Conservation (phyloP, 2,797 vertebrate species). For the Dryobates pubescens region DNA sequence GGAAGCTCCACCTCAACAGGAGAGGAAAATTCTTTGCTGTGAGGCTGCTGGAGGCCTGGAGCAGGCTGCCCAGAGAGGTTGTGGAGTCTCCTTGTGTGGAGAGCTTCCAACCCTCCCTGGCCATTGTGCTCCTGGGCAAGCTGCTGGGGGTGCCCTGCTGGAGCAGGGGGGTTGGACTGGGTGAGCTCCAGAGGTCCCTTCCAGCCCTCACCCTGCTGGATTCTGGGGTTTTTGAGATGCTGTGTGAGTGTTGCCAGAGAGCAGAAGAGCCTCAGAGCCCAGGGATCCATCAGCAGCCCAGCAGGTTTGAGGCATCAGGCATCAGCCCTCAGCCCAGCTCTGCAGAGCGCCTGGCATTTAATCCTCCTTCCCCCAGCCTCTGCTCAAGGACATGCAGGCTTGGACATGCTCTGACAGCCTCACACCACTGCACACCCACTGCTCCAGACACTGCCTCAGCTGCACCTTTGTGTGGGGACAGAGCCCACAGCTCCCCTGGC, state of each 20-base stretch:
- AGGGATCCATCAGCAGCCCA: neutral
- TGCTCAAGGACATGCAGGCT: neutral
- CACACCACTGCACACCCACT: neutral
- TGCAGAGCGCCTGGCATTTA: neutral
- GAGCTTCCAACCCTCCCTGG: too few relatives aligned
- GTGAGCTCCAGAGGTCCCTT: too few relatives aligned
- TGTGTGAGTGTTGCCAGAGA: neutral
- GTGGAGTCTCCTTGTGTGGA: too few relatives aligned
- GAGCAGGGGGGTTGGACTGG: too few relatives aligned
- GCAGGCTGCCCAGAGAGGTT: too few relatives aligned
- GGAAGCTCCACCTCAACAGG: too few relatives aligned
- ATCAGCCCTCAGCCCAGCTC: neutral
- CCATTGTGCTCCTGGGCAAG: too few relatives aligned
- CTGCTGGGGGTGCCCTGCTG: too few relatives aligned
- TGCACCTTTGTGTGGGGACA: neutral
- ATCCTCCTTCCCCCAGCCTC: neutral
- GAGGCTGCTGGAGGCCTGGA: too few relatives aligned
- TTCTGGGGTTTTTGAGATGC: neutral
- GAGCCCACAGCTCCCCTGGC: rapidly evolving
- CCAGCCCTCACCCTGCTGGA: too few relatives aligned
- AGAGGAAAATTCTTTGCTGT: too few relatives aligned
- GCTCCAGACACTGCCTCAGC: neutral
- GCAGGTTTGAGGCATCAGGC: neutral
- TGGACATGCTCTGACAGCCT: neutral
- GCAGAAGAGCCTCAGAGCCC: neutral